Evolutionary conservation across 2,797 vertebrate genomes (phyloP).

Genomic region (Tinamus major): DNA sequence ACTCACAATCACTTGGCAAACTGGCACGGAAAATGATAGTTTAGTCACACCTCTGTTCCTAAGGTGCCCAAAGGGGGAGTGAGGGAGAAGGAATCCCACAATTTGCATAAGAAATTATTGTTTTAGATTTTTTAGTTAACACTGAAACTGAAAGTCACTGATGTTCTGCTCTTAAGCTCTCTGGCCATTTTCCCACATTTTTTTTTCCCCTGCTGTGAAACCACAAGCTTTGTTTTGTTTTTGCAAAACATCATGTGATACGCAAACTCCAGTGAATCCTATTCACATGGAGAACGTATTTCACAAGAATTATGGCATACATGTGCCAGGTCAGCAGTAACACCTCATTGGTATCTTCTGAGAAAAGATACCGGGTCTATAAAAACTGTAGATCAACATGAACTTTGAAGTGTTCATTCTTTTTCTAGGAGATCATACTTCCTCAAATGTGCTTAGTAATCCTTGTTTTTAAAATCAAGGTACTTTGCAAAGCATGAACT

Average conservation of each 20-base stretch:
- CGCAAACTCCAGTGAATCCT: neutral
- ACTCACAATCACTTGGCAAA: neutral
- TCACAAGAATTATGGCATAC: slow-evolving; percentile 19
- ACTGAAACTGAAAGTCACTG: neutral
- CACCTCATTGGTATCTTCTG: slow-evolving; percentile 55
- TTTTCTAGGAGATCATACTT: slow-evolving; percentile 16
- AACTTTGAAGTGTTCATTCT: slow-evolving; percentile 63
- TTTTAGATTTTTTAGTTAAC: neutral
- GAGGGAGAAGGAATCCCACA: neutral
- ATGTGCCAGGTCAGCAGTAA: slow-evolving; percentile 26
- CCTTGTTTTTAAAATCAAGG: slow-evolving; percentile 53
- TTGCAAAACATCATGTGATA: slow-evolving; percentile 44
- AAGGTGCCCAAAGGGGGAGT: neutral
- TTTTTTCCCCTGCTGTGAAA: neutral
- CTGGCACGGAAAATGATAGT: neutral
- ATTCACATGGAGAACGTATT: slow-evolving; percentile 29
- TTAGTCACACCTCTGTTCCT: neutral
- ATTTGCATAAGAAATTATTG: neutral
- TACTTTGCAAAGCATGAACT: slow-evolving; percentile 59
- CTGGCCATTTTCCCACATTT: neutral
- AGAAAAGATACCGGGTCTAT: slow-evolving; percentile 57
- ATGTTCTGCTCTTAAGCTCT: neutral
- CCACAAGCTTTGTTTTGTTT: neutral
- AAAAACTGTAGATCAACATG: slow-evolving; percentile 67
- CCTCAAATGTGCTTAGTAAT: slow-evolving; percentile 1